Base-by-base conservation (phyloP, 2,888 invertebrate genomes). In the Napeogenes sylphis region DNA sequence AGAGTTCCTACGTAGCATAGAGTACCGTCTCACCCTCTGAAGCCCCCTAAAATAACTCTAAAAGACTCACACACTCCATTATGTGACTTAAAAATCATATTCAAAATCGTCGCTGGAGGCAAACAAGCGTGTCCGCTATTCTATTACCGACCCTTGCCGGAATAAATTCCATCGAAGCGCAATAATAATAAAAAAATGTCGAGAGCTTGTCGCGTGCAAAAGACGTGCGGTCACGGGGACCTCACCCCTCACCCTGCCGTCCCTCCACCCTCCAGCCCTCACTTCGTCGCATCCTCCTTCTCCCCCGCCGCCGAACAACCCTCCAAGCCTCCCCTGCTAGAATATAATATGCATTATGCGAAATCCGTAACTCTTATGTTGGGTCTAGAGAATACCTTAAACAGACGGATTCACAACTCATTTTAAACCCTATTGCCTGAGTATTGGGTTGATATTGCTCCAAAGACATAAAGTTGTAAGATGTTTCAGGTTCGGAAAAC, bases 341-440 rank as follows among this genome's bases (percentile, higher is more conserved):
- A 87, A 89, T 89, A 89, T 89, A 89, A 87, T 87, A 90, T 90
- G 90, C 90, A 90, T 90, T 90, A 90, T 90, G 90, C 90, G 90
- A 90, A 89, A 90, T 90, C 88, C 89, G 88, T 89, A 87, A 88
- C 88, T 90, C 89, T 87, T 85, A 83, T 84, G 84, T 82, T 77
- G 79, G 81, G 77, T 81, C 82, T 77, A 74, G 78, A 80, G 85
- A 84, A 87, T 85, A 87, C 84, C 87, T 88, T 82, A 81, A 79
- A 76, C 77, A 72, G 68, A 58, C 61, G 38, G 14, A 14, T 61
- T n/a, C 32, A 4, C 55, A 56, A n/a, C n/a, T 47, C 59, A 63
- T 74, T 68, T n/a, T 69, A 54, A 62, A 66, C 78, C 65, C 65
- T 84, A 69, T 13, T 0, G 0, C 0, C 2, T 8, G 13, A 0